Base-by-base conservation (phyloP, 2,113 vertebrate species). In the Promerops cafer region DNA sequence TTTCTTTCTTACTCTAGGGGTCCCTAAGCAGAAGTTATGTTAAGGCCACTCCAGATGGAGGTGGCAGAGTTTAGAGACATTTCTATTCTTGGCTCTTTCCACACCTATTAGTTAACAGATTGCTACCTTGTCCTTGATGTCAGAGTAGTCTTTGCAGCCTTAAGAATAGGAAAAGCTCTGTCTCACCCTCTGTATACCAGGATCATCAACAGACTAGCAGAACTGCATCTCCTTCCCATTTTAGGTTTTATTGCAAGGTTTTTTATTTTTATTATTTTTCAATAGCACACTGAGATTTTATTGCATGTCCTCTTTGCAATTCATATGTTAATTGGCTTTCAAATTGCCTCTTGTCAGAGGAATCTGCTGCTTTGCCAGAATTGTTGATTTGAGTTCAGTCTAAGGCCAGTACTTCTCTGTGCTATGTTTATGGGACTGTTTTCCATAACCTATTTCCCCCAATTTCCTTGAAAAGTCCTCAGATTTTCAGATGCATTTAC, bases 401-500 rank as follows among this genome's bases (percentile, higher is more conserved):
- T 60, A 39, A 89, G 70, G 44, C 27, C 71, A 77, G n/a, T 69
- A 39, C 30, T 37, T 82, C 50, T 28, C 69, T 89, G 63, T 77
- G 40, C 28, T 80, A 26, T 75, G 52, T n/a, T 71, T 85, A 66
- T 2, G 13, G 90, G 45, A 45, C 82, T 31, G 1, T 78, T 84
- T 93, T 96, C 45, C 40, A 13, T 33, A 84, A 52, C 21, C 17
- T 63, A 70, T 80, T 50, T 64, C 20, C 30, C 30, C 15, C 39
- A 52, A 37, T 85, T 64, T 90, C 57, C 16, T 63, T 52, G 19
- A 39, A 68, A 96, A 96, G 75, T 40, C 54, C 61, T 94, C 49
- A 87, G 82, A 93, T 90, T 89, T 96, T 54, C 57, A 96, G 79
- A 95, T 63, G 53, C 72, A 68, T 70, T 96, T 96, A 95, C 40